Evolutionary conservation across 64 coral and sea anemone genomes (phyloP).

Genomic region (Hydrozoanthus tunicans): DNA sequence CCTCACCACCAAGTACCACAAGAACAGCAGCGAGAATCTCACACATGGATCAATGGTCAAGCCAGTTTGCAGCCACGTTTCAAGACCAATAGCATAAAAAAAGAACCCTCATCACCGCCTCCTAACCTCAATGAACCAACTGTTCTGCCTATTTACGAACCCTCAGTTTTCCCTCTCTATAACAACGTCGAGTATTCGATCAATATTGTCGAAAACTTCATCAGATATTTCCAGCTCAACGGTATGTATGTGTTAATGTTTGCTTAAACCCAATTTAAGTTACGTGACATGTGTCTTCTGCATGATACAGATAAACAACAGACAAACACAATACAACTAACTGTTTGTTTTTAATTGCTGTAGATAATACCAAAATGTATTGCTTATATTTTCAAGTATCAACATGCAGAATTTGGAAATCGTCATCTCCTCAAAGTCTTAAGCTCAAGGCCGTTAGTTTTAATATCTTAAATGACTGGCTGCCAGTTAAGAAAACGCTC

Average conservation of each 20-base stretch:
- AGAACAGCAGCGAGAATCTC: slow-evolving; percentile 11
- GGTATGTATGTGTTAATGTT: slow-evolving; percentile 21
- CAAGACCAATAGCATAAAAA: slow-evolving; percentile 14
- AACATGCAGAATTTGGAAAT: no score
- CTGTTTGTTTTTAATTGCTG: no score
- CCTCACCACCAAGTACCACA: not conserved
- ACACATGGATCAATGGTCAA: slow-evolving; percentile 4
- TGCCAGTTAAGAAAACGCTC: no score
- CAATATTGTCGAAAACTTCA: slow-evolving; percentile 43
- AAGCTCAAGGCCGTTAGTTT: no score
- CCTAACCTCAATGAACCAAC: not conserved
- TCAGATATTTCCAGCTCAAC: slow-evolving; percentile 34
- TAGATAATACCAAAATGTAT: no score
- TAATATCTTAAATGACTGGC: no score
- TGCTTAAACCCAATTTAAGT: not conserved
- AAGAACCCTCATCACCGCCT: slow-evolving; percentile 21
- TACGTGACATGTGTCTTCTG: no score
- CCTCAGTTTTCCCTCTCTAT: slow-evolving; percentile 28
- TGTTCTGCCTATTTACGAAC: slow-evolving; percentile 12
- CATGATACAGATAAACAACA: no score
- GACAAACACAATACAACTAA: no score
- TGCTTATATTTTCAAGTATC: no score
- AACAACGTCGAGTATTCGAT: slow-evolving; percentile 31
- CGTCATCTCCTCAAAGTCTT: no score
- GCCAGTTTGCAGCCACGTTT: slow-evolving; percentile 15